A percentile compares a stretch with the other conserved stretches of the same genome.
phyloP scores from a whole-genome alignment of 2,797 vertebrate species.

The Loriculus beryllinus region DNA sequence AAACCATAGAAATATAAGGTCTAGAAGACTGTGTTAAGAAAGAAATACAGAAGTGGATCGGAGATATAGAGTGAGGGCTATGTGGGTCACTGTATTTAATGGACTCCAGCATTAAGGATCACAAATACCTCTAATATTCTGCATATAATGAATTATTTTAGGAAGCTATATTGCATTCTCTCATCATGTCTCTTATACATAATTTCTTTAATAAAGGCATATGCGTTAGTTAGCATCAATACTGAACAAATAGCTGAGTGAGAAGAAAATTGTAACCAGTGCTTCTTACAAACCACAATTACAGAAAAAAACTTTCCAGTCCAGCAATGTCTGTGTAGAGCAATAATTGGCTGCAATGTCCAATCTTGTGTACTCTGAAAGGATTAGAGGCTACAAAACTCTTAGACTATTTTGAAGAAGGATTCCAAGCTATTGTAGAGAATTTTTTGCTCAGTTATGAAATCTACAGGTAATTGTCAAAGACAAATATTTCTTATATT shows the following conservation, averaged over 20 bases:
- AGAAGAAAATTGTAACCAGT: neutral
- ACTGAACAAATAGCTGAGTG: neutral
- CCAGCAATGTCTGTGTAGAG: neutral
- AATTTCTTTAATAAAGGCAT: neutral
- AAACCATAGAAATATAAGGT: neutral
- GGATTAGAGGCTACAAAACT: neutral
- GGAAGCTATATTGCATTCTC: neutral
- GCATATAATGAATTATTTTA: neutral
- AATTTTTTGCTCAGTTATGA: neutral
- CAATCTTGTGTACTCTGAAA: neutral
- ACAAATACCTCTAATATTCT: neutral
- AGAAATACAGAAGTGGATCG: neutral
- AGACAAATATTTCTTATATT: neutral
- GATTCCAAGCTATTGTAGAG: neutral
- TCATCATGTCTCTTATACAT: neutral
- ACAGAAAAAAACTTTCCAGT: constrained; percentile 1
- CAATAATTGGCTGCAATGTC: neutral
- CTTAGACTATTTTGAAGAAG: neutral
- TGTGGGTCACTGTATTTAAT: neutral
- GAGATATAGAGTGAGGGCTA: neutral
- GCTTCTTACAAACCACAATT: neutral
- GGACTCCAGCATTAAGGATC: neutral
- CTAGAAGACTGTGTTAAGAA: neutral
- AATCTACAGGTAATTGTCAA: neutral
- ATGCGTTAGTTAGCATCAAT: neutral